phyloP scores from a whole-genome alignment of 2,888 invertebrate species.

The Pasiphila rectangulata region DNA sequence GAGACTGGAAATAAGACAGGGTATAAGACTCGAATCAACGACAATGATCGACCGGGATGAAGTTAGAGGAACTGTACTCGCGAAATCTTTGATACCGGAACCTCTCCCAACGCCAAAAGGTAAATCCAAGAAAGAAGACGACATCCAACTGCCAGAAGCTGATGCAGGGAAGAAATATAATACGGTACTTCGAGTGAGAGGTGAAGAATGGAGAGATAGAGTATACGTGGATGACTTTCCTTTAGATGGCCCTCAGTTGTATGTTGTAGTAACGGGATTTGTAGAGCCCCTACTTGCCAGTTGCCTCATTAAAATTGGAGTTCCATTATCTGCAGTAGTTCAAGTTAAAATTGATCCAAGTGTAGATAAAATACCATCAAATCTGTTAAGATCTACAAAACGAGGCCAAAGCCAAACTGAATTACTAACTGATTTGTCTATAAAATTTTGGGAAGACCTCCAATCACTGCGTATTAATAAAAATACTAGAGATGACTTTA shows the following conservation, averaged over 20 bases:
- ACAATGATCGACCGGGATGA: conserved; percentile 62
- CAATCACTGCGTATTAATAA: conserved; percentile 57
- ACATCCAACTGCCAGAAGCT: conserved; percentile 37
- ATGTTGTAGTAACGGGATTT: conserved; percentile 78
- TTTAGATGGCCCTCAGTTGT: conserved; percentile 75
- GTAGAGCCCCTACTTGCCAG: conserved; percentile 54
- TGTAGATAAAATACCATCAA: conserved; percentile 49
- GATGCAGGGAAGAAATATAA: conserved; percentile 68
- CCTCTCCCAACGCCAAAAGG: conserved; percentile 41
- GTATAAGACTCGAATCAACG: conserved; percentile 58
- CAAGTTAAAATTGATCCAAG: conserved; percentile 62
- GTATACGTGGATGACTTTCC: conserved; percentile 78
- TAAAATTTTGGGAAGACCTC: conserved; percentile 64
- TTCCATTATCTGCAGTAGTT: conserved; percentile 64
- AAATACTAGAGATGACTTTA: conserved; percentile 51
- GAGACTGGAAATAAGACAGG: conserved; percentile 59
- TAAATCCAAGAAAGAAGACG: conserved; percentile 47
- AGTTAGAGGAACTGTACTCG: conserved; percentile 56
- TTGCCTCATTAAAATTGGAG: conserved; percentile 58
- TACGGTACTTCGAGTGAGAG: conserved; percentile 69
- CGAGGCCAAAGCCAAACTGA: conserved; percentile 67
- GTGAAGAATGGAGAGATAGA: conserved; percentile 80
- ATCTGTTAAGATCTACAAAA: conserved; percentile 52
- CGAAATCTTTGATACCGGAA: conserved; percentile 37
- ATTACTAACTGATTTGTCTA: conserved; percentile 50